Evolutionary conservation across 2,113 vertebrate genomes (phyloP), one percentile per base, ranked within the genome.

Genomic region (Hucho hucho): DNA sequence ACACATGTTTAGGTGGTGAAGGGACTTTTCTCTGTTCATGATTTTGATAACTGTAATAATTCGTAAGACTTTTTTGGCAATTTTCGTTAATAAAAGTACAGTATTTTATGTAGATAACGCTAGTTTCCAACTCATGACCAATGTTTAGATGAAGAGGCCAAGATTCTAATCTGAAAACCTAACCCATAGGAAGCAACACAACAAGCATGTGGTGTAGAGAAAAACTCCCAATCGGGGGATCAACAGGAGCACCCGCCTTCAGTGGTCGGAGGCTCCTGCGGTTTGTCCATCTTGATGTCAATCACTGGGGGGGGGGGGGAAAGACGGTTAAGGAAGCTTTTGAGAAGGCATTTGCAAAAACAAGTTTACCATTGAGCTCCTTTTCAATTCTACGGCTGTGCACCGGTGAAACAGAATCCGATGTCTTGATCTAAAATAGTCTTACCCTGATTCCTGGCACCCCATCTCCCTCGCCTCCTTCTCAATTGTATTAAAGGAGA

Each of bases 241-340:
- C 96, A 97, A 93, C 96, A 97, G 85, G 96, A 96, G 61, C 96
- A 97, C 79, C 95, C 94, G 0, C 94, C 94, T 84, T 97, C 96
- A 0, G 90, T 94, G 69, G 94, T 90, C 7, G 93, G 92, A 18
- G 94, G 93, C 90, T 96, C 96, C 89, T 95, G 95, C 69, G 93
- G 93, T 86, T 96, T 96, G 93, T 96, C 95, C 93, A 97, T 80
- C 89, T 96, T 97, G 91, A 97, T 96, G 94, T 96, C 94, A 59
- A 96, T 96, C 96, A 97, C 96, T 97, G 93, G 11, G 32, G 75
- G 70, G 22, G 78, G 93, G 11, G 32, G 75, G 70, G 22, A 79
- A 59, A 76, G 58, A 22, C 22, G 0, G 82, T 94, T 94, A 94
- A 94, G 93, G 93, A 92, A 87, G 70, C 0, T 47, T 47, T 29